Base-by-base conservation (phyloP, 2,113 vertebrate genomes). In the Thryonomys swinderianus region DNA sequence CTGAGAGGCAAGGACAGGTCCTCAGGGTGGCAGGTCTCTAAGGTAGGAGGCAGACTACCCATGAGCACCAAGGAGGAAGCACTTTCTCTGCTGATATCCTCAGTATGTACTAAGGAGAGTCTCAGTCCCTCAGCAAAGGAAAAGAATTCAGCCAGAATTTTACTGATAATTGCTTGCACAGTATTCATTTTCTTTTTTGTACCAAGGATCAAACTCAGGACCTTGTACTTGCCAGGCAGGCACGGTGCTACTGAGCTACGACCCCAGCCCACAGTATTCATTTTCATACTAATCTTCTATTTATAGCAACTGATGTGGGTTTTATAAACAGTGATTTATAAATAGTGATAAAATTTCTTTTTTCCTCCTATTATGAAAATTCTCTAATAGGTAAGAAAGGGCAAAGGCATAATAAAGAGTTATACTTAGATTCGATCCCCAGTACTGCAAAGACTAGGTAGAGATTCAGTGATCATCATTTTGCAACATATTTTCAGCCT, bases 1-100 rank as follows among this genome's bases (percentile, higher is more conserved):
- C 96, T 97, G 71, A 5, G 91, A 92, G 32, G 87, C 0, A 21
- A 97, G 81, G 6, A 53, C 1, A 86, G 51, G 3, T 59, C 20
- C 7, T 81, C 2, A 0, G 69, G 23, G 45, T 62, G 48, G 1
- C 59, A 67, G 95, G 32, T 23, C 42, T 79, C 51, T 0, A 16
- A 51, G 37, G 11, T 40, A 1, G 20, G 55, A 7, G n/a, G 87
- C 20, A 13, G 37, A 30, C 0, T 14, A 23, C 32, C 2, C 23
- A 21, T 11, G 42, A 8, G 13, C 69, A 17, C 37, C 45, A 0
- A 3, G n/a, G 48, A 55, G 64, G n/a, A 61, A 45, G 37, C 0
- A 25, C 40, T 57, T 88, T 6, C 51, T 18, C 34, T 69, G 16
- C n/a, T 34, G 32, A 21, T 30, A 66, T 45, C 51, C 25, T 76